These are phyloP conservation scores for Cataglyphis hispanica DNA, from an alignment of 1,140 invertebrate genomes.

Conservation along the genomic window DNA sequence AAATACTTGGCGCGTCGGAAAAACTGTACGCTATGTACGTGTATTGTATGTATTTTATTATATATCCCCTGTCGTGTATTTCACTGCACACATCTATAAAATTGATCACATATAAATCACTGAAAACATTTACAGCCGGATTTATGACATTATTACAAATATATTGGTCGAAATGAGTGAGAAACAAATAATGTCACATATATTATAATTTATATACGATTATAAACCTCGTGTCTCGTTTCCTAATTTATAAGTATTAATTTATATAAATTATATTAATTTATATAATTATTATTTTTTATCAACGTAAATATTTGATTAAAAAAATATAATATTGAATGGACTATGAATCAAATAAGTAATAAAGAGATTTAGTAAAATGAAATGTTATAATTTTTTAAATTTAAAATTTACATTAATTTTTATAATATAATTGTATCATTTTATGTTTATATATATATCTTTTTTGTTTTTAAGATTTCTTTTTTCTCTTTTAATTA, in stretches of 20 bases:
- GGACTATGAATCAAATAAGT: neutral
- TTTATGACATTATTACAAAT: constrained; percentile 46
- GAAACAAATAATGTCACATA: neutral
- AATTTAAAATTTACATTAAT: constrained; percentile 8
- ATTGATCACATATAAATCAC: constrained; percentile 32
- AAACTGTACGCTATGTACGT: neutral
- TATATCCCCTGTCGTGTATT: neutral
- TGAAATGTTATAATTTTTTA: neutral
- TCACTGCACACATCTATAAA: neutral
- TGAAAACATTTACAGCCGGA: constrained; percentile 25
- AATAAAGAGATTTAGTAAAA: neutral
- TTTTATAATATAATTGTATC: constrained; percentile 13
- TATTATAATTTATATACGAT: constrained; percentile 6
- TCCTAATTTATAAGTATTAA: constrained; percentile 21
- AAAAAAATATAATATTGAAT: neutral
- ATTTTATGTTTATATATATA: neutral
- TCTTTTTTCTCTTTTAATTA: neutral
- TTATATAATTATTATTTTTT: constrained; percentile 8
- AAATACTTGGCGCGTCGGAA: constrained; percentile 14
- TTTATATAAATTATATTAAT: neutral
- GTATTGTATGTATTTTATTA: neutral
- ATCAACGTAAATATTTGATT: neutral
- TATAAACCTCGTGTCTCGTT: constrained; percentile 14
- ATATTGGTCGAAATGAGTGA: neutral
- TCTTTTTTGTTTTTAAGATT: neutral